Evolutionary conservation across 92 coral and sea anemone genomes (phyloP).

Genomic region (Phenganax subtilis): DNA sequence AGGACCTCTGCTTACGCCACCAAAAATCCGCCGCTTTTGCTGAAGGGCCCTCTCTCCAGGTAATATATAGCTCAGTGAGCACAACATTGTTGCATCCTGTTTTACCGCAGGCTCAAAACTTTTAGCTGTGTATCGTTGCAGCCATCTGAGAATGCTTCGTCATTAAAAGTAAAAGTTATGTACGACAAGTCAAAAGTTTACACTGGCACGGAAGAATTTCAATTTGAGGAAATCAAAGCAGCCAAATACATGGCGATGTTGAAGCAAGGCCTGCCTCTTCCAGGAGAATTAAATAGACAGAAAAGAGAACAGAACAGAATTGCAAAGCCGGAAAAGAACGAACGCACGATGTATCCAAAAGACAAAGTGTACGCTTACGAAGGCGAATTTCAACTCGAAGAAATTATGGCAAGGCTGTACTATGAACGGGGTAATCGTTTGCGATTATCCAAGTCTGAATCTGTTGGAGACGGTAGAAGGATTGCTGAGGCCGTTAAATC

Average conservation of each 20-base stretch:
- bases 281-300: neutral
- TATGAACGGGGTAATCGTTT: slow-evolving; percentile 43
- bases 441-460: neutral
- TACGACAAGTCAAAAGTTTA: slow-evolving; percentile 87
- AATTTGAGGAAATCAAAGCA: slow-evolving; percentile 82
- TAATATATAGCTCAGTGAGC: too few relatives aligned
- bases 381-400: slow-evolving; percentile 78
- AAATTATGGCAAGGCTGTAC: slow-evolving; percentile 65
- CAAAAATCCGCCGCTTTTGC: too few relatives aligned
- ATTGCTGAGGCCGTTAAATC: too few relatives aligned
- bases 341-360: slow-evolving; percentile 72
- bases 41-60: too few relatives aligned
- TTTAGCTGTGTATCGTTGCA: too few relatives aligned
- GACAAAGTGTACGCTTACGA: slow-evolving; percentile 71
- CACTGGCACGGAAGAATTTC: slow-evolving; percentile 84
- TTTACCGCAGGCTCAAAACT: too few relatives aligned
- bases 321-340: slow-evolving; percentile 6
- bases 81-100: too few relatives aligned
- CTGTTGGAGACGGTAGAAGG: neutral
- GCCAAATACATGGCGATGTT: slow-evolving; percentile 59
- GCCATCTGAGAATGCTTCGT: slow-evolving; percentile 49
- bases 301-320: neutral
- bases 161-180: slow-evolving; percentile 59
- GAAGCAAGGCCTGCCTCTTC: slow-evolving; percentile 39
- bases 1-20: too few relatives aligned